These are phyloP conservation scores for Oreochromis spilurus DNA, from an alignment of 2,113 vertebrate species.

Conservation along the genomic window DNA sequence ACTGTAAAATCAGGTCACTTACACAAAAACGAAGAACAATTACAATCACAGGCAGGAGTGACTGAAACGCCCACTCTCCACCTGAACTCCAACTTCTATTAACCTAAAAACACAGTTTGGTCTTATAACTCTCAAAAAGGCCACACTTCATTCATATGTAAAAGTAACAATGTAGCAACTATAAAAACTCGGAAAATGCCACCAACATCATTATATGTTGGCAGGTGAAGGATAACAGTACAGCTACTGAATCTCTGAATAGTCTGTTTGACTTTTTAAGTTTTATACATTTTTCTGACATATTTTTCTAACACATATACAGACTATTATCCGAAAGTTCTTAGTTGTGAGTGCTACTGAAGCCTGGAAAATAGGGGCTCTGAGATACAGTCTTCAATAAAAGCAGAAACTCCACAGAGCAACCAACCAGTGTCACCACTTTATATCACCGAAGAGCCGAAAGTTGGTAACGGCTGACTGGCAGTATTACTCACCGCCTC, in stretches of 20 bases:
- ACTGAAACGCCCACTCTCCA: not conserved
- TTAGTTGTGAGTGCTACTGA: not conserved
- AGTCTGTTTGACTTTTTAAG: not conserved
- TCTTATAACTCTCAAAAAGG: not conserved
- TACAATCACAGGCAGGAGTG: not conserved
- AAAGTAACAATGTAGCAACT: not conserved
- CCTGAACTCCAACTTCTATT: not conserved
- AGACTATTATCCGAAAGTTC: not conserved
- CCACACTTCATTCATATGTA: not conserved
- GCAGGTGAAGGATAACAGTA: not conserved
- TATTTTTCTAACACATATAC: not conserved
- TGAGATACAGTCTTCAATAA: not conserved
- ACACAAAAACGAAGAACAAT: not conserved
- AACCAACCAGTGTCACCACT: not conserved
- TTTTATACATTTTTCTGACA: not conserved
- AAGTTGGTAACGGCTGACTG: not conserved
- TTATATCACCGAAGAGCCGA: not conserved
- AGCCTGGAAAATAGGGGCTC: not conserved
- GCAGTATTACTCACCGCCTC: constrained; percentile 35
- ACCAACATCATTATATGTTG: not conserved
- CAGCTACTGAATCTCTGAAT: not conserved
- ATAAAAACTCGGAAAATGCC: not conserved
- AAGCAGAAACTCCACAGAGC: not conserved
- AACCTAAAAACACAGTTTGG: not conserved
- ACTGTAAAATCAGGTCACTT: not conserved